Evolutionary conservation across 2,113 vertebrate species (phyloP).

Genomic region (Panthera leo): DNA sequence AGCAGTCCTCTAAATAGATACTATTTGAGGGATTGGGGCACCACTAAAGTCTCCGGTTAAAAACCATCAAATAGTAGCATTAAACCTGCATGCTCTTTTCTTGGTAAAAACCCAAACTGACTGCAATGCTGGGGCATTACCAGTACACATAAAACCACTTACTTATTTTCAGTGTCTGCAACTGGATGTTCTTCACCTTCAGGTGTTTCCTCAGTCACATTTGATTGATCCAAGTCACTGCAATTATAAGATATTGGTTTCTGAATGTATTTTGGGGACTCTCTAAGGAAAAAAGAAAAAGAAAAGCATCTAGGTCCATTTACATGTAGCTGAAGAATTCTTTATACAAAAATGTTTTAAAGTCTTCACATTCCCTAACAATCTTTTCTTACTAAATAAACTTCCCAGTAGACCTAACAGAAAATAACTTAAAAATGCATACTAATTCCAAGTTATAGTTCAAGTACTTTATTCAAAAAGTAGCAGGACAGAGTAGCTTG

Average conservation of each 20-base stretch:
- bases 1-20: not conserved
- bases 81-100: not conserved
- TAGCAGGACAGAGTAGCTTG: not conserved
- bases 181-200: conserved; percentile 98
- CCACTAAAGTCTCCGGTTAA: not conserved
- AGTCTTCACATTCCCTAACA: not conserved
- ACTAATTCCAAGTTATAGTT: not conserved
- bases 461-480: not conserved
- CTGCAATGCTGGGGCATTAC: not conserved
- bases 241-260: conserved; percentile 79
- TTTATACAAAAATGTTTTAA: conserved; percentile 22
- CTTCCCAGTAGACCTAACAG: not conserved
- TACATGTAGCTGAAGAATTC: conserved; percentile 41
- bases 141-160: conserved; percentile 73
- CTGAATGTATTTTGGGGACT: conserved; percentile 80
- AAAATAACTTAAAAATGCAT: conserved; percentile 6
- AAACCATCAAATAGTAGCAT: not conserved
- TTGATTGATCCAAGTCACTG: conserved; percentile 97
- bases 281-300: conserved; percentile 81
- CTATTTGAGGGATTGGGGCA: not conserved
- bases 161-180: conserved; percentile 99
- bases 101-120: not conserved
- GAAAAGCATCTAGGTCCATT: conserved; percentile 77
- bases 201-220: conserved; percentile 94
- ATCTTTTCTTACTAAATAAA: not conserved